A percentile compares a stretch with the other conserved stretches of the same genome.
Evolutionary conservation across 2,888 invertebrate species (phyloP).

Genomic region (Drosophila demipolita): DNA sequence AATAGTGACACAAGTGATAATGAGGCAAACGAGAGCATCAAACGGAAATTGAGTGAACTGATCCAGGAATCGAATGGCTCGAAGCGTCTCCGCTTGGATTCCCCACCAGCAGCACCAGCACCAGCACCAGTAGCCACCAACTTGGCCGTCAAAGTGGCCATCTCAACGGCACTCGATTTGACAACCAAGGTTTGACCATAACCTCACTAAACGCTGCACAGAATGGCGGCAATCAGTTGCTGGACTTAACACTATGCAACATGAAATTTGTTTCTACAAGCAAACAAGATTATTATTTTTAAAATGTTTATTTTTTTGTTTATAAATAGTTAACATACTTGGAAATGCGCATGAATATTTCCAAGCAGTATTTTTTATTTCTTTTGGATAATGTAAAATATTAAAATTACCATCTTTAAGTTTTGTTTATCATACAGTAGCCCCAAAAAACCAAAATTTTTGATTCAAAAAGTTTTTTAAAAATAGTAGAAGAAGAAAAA

Average conservation of each 20-base stretch:
- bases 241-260: conserved; percentile 46
- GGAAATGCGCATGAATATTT: neutral
- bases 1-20: conserved; percentile 63
- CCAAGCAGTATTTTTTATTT: neutral
- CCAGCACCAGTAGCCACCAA: conserved; percentile 12
- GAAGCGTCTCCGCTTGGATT: conserved; percentile 65
- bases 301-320: neutral
- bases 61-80: conserved; percentile 54
- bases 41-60: conserved; percentile 63
- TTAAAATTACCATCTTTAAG: neutral
- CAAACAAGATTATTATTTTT: neutral
- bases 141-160: conserved; percentile 57
- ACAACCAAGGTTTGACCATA: conserved; percentile 88
- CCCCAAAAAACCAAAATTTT: conserved; percentile 20
- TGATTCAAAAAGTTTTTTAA: neutral
- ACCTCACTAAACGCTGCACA: conserved; percentile 9
- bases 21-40: conserved; percentile 48
- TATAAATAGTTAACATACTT: neutral
- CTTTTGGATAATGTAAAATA: neutral
- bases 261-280: neutral
- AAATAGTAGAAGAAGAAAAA: neutral
- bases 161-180: conserved; percentile 85
- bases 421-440: conserved; percentile 36
- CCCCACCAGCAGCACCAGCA: conserved; percentile 15
- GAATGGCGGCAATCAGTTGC: conserved; percentile 24